Percentiles rank a stretch among this genome's conserved stretches.
These are phyloP conservation scores for Thaleichthys pacificus DNA, from an alignment of 2,797 vertebrate species.

Conservation along the genomic window DNA sequence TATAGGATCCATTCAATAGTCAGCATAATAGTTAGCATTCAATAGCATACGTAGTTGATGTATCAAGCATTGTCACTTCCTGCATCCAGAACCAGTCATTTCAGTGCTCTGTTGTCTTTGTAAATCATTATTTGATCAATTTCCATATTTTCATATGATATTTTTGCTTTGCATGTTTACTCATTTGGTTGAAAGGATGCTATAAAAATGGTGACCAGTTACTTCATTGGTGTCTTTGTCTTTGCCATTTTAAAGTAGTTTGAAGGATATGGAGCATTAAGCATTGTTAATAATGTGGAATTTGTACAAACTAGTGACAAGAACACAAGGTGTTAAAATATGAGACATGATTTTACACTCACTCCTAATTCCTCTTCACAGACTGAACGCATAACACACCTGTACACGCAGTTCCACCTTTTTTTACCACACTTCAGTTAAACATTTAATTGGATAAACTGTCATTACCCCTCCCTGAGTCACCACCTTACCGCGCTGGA, in stretches of 20 bases:
- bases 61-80: constrained; percentile 49
- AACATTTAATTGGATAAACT: no score
- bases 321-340: no score
- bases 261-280: constrained; percentile 67
- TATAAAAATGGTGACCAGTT: constrained; percentile 55
- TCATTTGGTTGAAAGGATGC: constrained; percentile 66
- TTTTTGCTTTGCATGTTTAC: constrained; percentile 76
- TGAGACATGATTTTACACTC: no score
- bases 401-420: no score
- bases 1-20: constrained; percentile 44
- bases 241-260: constrained; percentile 63
- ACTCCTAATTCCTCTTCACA: no score
- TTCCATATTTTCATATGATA: constrained; percentile 67
- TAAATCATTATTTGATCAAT: constrained; percentile 60
- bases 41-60: constrained; percentile 25
- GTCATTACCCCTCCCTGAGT: no score
- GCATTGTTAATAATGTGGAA: constrained; percentile 55
- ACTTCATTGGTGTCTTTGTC: constrained; percentile 44
- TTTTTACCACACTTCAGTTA: no score
- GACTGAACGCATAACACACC: no score
- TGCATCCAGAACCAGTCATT: constrained; percentile 55
- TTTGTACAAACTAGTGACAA: no score
- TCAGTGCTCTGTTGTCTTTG: constrained; percentile 53
- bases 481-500: no score
- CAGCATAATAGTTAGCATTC: constrained; percentile 47